Evolutionary conservation across 2,888 invertebrate genomes (phyloP).

Genomic region (Napeogenes sylphis): DNA sequence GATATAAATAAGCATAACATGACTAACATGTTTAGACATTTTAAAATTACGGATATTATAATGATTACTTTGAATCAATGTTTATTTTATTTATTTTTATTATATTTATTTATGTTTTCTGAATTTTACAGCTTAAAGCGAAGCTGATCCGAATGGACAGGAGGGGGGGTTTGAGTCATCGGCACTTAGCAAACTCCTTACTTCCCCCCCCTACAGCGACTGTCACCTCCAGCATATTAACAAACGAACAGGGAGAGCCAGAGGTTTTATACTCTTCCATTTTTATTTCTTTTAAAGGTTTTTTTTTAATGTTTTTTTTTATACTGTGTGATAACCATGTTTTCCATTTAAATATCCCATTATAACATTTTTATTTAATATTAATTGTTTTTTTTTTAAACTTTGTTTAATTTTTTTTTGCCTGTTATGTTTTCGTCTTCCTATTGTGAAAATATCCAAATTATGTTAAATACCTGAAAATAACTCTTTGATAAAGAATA

Average conservation of each 20-base stretch:
- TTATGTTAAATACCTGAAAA: too few relatives aligned
- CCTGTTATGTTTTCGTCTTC: too few relatives aligned
- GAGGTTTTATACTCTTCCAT: conserved; percentile 20
- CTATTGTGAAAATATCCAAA: too few relatives aligned
- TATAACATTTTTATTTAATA: too few relatives aligned
- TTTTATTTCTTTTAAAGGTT: background rate
- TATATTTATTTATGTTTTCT: background rate
- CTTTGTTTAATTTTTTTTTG: too few relatives aligned
- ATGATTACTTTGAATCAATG: background rate
- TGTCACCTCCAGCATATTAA: conserved; percentile 32
- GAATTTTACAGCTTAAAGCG: conserved; percentile 78
- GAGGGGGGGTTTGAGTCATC: conserved; percentile 67
- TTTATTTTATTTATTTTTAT: background rate
- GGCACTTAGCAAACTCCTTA: conserved; percentile 63
- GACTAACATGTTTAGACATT: too few relatives aligned
- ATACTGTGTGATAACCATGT: too few relatives aligned
- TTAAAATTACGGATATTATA: background rate
- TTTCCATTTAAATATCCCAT: too few relatives aligned
- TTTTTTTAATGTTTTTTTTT: too few relatives aligned
- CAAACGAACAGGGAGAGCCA: conserved; percentile 19
- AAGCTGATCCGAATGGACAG: conserved; percentile 83
- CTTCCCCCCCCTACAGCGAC: conserved; percentile 40
- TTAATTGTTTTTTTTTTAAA: too few relatives aligned
- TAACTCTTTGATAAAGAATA: too few relatives aligned
- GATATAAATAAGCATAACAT: too few relatives aligned